Evolutionary conservation across 92 coral and sea anemone species (phyloP).

Genomic region (Metridium senile): DNA sequence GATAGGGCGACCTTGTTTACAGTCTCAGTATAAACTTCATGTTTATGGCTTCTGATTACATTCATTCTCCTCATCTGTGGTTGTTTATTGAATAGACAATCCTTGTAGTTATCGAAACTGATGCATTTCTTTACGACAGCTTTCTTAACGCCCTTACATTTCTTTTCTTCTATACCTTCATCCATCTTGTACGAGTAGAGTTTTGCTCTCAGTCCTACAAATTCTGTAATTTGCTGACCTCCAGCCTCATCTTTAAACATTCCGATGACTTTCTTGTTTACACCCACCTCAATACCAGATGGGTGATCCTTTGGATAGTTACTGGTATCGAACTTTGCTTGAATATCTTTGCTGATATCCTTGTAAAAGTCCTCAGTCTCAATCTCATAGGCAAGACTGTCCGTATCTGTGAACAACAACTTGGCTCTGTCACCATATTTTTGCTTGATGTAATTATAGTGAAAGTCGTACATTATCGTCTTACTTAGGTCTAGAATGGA

Average conservation of each 20-base stretch:
- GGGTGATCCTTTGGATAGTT: slow-evolving; percentile 37
- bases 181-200: slow-evolving; percentile 23
- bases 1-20: no score
- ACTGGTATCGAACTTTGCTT: slow-evolving; percentile 30
- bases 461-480: slow-evolving; percentile 19
- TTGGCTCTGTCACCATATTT: slow-evolving; percentile 39
- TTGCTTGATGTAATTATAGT: slow-evolving; percentile 36
- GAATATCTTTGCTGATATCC: slow-evolving; percentile 32
- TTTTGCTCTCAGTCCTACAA: slow-evolving; percentile 34
- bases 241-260: slow-evolving; percentile 34
- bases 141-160: no score
- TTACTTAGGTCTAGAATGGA: slow-evolving; percentile 43
- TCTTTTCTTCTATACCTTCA: no score
- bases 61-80: no score
- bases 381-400: slow-evolving; percentile 15
- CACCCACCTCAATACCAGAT: not conserved
- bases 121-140: no score
- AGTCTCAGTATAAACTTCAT: no score
- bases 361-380: slow-evolving; percentile 39
- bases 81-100: no score
- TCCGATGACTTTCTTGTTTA: slow-evolving; percentile 37
- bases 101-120: no score
- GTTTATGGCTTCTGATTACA: no score
- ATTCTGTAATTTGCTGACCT: slow-evolving; percentile 26
- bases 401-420: slow-evolving; percentile 44